Evolutionary conservation across 1,140 invertebrate genomes (phyloP), one percentile per base, ranked within the genome.

Genomic region (Ostrea denselamellosa): DNA sequence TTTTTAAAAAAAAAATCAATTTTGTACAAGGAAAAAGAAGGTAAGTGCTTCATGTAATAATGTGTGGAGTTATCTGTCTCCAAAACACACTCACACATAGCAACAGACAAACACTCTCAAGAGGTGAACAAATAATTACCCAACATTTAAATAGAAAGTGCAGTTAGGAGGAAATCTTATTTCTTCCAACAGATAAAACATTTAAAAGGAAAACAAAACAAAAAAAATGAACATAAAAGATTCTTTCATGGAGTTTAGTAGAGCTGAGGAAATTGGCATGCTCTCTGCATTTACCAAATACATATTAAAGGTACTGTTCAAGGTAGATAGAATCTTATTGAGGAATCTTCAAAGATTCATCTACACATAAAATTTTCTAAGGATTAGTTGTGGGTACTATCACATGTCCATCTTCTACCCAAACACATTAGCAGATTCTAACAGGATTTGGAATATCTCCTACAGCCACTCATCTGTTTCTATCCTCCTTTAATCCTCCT

Each of bases 71-170:
- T 68, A 68, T 68, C 65, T 28, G 68, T 77, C 68, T 28, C 68
- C 68, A 77, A 77, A 77, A 77, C 68, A 77, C 56, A 19, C 14
- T n/a, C 58, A 7, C 4, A 25, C 68, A 28, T 77, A 77, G 68
- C 68, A 77, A 77, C 68, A 10, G 25, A 25, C 28, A 77, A 77
- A 77, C 68, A 77, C 28, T 77, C 25, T 28, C 25, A 62, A 77
- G 25, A 77, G 25, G 3, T 12, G 12, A 25, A 25, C 25, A 25
- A 77, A 34, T 25, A 77, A 77, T 77, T 25, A 77, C 68, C 68
- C 28, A 34, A 77, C 25, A 34, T 77, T 77, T 77, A 77, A 77
- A 77, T 10, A 34, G 68, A 22, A 77, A 34, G 68, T 77, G 22
- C 28, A 12, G 19, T 62, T 19, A 62, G n/a, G n/a, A 62, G 56